These are phyloP conservation scores for Enchytraeus crypticus DNA, from an alignment of 2,888 invertebrate genomes.

Conservation along the genomic window DNA sequence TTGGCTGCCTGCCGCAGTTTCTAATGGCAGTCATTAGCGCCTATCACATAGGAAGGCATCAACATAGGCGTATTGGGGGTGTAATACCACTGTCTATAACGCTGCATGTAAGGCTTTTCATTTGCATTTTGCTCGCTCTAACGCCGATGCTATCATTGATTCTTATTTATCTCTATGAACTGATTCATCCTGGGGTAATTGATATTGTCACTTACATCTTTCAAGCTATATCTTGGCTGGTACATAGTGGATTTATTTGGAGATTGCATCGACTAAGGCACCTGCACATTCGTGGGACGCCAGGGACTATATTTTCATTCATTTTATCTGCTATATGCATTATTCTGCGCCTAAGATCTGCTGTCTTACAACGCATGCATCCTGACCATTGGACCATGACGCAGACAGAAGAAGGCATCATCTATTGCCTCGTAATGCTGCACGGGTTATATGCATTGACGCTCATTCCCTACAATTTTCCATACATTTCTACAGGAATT, in stretches of 20 bases:
- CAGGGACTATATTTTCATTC: constrained; percentile 62
- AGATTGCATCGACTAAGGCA: constrained; percentile 55
- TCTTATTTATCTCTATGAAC: constrained; percentile 37
- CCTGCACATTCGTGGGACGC: constrained; percentile 66
- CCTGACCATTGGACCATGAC: constrained; percentile 1
- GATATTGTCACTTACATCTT: constrained; percentile 65
- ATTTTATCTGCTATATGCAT: constrained; percentile 60
- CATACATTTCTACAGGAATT: background rate
- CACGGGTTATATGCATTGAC: constrained; percentile 64
- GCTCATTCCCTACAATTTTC: constrained; percentile 55
- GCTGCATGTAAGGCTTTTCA: constrained; percentile 59
- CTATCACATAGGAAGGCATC: constrained; percentile 67
- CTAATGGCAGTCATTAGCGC: constrained; percentile 70
- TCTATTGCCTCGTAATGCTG: constrained; percentile 45
- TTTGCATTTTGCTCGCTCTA: constrained; percentile 59
- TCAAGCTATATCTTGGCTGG: constrained; percentile 68
- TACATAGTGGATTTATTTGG: constrained; percentile 68
- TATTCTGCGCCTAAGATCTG: constrained; percentile 62
- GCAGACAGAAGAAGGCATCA: constrained; percentile 32
- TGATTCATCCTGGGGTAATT: constrained; percentile 51
- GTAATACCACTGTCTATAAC: constrained; percentile 56
- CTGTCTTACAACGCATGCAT: constrained; percentile 45
- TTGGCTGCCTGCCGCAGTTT: constrained; percentile 63
- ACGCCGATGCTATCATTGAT: constrained; percentile 61
- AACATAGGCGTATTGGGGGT: constrained; percentile 59